A percentile compares a stretch with the other conserved stretches of the same genome.
These are phyloP conservation scores for Watsonalla binaria DNA, from an alignment of 2,888 invertebrate species.

Conservation along the genomic window DNA sequence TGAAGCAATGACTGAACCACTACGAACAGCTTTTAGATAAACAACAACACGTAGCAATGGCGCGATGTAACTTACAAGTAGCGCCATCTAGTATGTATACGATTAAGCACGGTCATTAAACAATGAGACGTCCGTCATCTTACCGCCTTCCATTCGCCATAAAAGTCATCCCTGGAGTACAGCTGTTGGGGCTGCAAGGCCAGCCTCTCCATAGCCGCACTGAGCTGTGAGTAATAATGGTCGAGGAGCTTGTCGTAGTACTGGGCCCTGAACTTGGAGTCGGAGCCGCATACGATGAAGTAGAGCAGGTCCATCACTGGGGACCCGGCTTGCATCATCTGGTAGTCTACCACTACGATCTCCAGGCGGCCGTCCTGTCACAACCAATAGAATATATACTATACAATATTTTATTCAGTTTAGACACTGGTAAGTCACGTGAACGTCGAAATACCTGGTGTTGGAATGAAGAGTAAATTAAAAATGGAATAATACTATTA, in stretches of 20 bases:
- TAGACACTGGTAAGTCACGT: too few relatives aligned
- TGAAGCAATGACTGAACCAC: too few relatives aligned
- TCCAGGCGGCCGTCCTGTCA: constrained; percentile 32
- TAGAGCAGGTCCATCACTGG: constrained; percentile 49
- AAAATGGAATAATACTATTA: too few relatives aligned
- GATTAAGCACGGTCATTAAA: too few relatives aligned
- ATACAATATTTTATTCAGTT: too few relatives aligned
- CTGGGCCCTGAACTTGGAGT: constrained; percentile 41
- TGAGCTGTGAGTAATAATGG: constrained; percentile 35
- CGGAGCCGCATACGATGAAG: constrained; percentile 51
- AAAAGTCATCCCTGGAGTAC: constrained; percentile 42
- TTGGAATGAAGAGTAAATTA: too few relatives aligned
- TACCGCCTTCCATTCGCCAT: constrained; percentile 43
- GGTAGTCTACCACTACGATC: constrained; percentile 48
- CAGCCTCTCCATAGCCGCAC: constrained; percentile 29
- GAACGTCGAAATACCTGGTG: too few relatives aligned
- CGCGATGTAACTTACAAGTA: too few relatives aligned
- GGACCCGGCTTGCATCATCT: constrained; percentile 44
- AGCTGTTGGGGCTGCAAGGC: constrained; percentile 31
- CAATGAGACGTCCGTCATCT: not conserved
- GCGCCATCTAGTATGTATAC: too few relatives aligned
- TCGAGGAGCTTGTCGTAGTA: constrained; percentile 29
- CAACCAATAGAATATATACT: too few relatives aligned
- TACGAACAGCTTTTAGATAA: too few relatives aligned
- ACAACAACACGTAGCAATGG: too few relatives aligned